phyloP scores from a whole-genome alignment of 2,888 invertebrate species.

The Drymonia ruficornis region DNA sequence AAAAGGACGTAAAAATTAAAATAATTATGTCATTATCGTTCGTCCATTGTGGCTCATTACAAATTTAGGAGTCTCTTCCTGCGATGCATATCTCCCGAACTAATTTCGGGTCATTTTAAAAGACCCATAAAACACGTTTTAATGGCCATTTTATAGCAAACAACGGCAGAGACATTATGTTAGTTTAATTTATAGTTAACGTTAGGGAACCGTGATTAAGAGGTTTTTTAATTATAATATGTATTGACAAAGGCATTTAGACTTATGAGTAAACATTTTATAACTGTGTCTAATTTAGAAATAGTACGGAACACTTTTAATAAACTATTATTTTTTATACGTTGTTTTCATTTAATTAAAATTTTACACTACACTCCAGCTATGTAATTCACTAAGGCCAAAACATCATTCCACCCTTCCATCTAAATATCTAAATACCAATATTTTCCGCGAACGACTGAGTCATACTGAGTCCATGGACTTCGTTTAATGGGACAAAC shows the following conservation, averaged over 20 bases:
- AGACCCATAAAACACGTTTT: slow-evolving; percentile 37
- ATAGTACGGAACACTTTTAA: slow-evolving; percentile 1
- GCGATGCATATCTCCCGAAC: slow-evolving; percentile 38
- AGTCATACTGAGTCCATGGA: too few relatives aligned
- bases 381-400: too few relatives aligned
- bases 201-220: not conserved
- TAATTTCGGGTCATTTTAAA: slow-evolving; percentile 37
- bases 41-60: slow-evolving; percentile 36
- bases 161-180: slow-evolving; percentile 26
- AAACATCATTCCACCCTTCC: too few relatives aligned
- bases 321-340: too few relatives aligned
- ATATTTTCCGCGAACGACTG: too few relatives aligned
- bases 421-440: too few relatives aligned
- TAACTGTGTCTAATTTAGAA: slow-evolving; percentile 8
- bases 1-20: slow-evolving; percentile 29
- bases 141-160: slow-evolving; percentile 39
- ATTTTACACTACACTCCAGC: too few relatives aligned
- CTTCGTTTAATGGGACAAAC: too few relatives aligned
- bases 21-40: slow-evolving; percentile 40
- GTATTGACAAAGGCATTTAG: not conserved
- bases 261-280: not conserved
- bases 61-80: slow-evolving; percentile 22
- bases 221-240: not conserved
- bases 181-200: slow-evolving; percentile 35
- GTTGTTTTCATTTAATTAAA: too few relatives aligned